Percentiles rank a stretch among this genome's conserved stretches.
These are phyloP conservation scores for Chrysodeixis includens DNA, from an alignment of 2,888 invertebrate genomes.

Conservation along the genomic window DNA sequence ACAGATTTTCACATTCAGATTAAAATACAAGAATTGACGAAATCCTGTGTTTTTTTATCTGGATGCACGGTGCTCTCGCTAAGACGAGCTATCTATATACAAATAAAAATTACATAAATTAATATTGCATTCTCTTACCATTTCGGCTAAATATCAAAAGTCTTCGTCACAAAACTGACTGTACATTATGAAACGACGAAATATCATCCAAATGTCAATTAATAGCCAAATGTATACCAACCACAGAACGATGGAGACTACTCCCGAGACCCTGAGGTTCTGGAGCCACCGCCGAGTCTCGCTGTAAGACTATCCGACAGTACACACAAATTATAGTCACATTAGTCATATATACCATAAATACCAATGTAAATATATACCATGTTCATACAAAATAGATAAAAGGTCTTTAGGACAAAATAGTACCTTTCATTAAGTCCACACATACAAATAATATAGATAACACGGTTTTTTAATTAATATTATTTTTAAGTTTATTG, in stretches of 20 bases:
- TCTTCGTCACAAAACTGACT: too few species aligned
- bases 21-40: too few species aligned
- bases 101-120: too few species aligned
- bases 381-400: conserved; percentile 22
- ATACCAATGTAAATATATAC: conserved; percentile 63
- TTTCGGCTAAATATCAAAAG: too few species aligned
- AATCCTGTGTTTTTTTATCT: too few species aligned
- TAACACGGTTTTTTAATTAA: conserved; percentile 6
- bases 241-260: conserved; percentile 80
- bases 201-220: conserved; percentile 15
- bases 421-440: not conserved
- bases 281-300: conserved; percentile 65
- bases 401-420: conserved; percentile 8
- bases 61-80: too few species aligned
- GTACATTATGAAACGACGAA: too few species aligned
- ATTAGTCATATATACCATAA: conserved; percentile 63
- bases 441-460: not conserved
- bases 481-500: not conserved
- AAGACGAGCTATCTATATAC: too few species aligned
- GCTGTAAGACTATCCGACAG: conserved; percentile 70
- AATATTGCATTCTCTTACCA: too few species aligned
- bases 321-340: conserved; percentile 52
- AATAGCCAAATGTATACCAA: conserved; percentile 42
- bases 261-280: conserved; percentile 66
- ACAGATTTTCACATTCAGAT: too few species aligned